Evolutionary conservation across 2,888 invertebrate species (phyloP).

Genomic region (Embidobia sp.): DNA sequence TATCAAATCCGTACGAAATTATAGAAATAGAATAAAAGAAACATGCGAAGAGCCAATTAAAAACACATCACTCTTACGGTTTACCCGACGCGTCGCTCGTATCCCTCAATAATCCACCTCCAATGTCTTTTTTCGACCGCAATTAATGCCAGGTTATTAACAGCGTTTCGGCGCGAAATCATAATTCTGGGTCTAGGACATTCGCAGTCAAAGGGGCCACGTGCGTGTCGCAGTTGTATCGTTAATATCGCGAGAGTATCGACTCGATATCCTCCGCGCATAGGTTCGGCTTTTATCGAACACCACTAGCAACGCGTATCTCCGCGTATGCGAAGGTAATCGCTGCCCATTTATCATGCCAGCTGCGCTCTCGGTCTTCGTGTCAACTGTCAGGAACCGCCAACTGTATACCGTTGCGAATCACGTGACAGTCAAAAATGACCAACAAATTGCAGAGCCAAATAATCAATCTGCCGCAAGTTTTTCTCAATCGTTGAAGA

Average conservation of each 20-base stretch:
- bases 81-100: conserved; percentile 6
- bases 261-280: conserved; percentile 57
- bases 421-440: conserved; percentile 43
- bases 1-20: conserved; percentile 46
- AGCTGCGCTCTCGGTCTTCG: conserved; percentile 70
- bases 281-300: conserved; percentile 58
- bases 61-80: conserved; percentile 48
- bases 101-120: too few relatives aligned
- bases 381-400: conserved; percentile 70
- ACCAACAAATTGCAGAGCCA: conserved; percentile 31
- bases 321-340: conserved; percentile 66
- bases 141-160: conserved; percentile 57
- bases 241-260: conserved; percentile 66
- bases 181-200: conserved; percentile 38
- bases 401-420: conserved; percentile 17
- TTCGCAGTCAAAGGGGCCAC: conserved; percentile 37
- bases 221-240: conserved; percentile 56
- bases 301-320: conserved; percentile 50
- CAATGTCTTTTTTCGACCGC: conserved; percentile 19
- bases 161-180: conserved; percentile 50
- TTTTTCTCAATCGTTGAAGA: too few relatives aligned
- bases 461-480: too few relatives aligned
- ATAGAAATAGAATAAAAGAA: conserved; percentile 42
- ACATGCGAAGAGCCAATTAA: conserved; percentile 56
- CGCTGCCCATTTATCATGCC: conserved; percentile 73